Percentiles rank a stretch among this genome's conserved stretches.
phyloP scores from a whole-genome alignment of 35 echinoderm and acorn worm species.

The Diadema setosum region DNA sequence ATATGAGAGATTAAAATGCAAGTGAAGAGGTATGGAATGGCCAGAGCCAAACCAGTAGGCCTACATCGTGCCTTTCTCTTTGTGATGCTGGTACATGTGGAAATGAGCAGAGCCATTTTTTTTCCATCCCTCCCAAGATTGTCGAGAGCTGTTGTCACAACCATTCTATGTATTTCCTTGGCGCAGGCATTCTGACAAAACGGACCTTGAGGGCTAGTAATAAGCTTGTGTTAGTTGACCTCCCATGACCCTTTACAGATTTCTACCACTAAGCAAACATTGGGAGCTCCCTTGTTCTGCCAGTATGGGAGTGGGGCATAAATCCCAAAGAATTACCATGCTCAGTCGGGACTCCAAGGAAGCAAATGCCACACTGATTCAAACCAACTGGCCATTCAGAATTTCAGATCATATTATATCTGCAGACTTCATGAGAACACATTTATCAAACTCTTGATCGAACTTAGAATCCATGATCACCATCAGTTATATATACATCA shows the following conservation, averaged over 20 bases:
- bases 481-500: too few species aligned
- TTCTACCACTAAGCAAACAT: conserved; percentile 6
- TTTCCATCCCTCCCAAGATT: not conserved
- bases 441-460: too few species aligned
- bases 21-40: too few species aligned
- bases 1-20: too few species aligned
- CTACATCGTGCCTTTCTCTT: too few species aligned
- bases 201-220: not conserved
- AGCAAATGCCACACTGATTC: not conserved
- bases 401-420: too few species aligned
- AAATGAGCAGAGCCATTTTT: not conserved
- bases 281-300: not conserved
- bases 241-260: not conserved
- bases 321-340: not conserved
- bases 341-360: not conserved
- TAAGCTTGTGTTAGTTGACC: conserved; percentile 1
- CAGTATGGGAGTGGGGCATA: not conserved
- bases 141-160: not conserved
- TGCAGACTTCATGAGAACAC: too few species aligned
- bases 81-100: too few species aligned
- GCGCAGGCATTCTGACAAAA: not conserved
- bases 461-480: too few species aligned
- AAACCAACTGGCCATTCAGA: not conserved
- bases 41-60: too few species aligned
- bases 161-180: not conserved